phyloP scores from a whole-genome alignment of 2,888 invertebrate genomes.

The Synanthedon tipuliformis region DNA sequence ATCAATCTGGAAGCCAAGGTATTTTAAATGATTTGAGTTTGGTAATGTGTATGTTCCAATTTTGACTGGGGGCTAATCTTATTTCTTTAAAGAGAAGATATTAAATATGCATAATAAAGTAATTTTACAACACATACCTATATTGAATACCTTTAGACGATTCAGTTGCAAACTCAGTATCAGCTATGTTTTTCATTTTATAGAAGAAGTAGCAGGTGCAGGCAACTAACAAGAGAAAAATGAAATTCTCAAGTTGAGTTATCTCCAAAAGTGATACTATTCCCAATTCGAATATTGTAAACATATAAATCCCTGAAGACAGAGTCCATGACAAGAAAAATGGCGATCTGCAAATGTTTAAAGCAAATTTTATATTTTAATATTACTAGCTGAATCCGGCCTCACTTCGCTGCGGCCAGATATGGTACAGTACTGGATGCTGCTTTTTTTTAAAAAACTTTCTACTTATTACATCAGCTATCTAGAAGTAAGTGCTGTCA shows the following conservation, averaged over 20 bases:
- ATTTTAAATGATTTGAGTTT: too few relatives aligned
- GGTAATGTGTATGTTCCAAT: too few relatives aligned
- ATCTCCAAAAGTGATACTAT: constrained; percentile 81
- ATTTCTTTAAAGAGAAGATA: too few relatives aligned
- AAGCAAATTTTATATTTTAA: too few relatives aligned
- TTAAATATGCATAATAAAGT: not conserved
- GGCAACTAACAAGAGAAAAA: constrained; percentile 37
- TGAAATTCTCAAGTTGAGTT: constrained; percentile 54
- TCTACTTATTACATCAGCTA: not conserved
- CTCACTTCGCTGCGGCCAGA: too few relatives aligned
- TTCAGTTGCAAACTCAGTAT: constrained; percentile 50
- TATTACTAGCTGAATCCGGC: too few relatives aligned
- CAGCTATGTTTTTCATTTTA: constrained; percentile 54
- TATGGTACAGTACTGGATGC: too few relatives aligned
- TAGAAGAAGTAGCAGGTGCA: constrained; percentile 53
- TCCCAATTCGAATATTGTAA: constrained; percentile 76
- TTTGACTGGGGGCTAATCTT: too few relatives aligned
- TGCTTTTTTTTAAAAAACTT: not conserved
- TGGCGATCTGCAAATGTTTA: constrained; percentile 65
- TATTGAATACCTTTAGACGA: constrained; percentile 58
- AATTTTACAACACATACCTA: constrained; percentile 28
- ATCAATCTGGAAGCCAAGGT: too few relatives aligned
- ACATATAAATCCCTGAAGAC: constrained; percentile 74
- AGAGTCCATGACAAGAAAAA: constrained; percentile 83
- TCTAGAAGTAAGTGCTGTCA: too few relatives aligned